Conservation (phyloP, 2,888 invertebrate genomes). For the Phalera bucephala region DNA sequence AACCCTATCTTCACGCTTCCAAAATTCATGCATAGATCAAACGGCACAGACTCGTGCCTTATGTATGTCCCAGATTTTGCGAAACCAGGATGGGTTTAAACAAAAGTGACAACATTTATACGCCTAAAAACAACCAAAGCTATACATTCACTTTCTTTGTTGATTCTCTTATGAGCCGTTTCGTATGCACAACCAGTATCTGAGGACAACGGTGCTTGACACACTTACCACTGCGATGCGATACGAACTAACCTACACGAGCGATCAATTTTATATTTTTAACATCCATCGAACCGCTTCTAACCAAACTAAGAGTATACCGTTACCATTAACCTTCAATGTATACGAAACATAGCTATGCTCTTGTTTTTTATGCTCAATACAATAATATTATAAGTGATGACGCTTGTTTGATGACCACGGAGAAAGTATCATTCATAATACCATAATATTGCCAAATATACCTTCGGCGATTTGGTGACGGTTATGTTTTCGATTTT, state of each 20-base stretch:
- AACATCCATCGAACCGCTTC: constrained; percentile 33
- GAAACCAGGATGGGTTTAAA: constrained; percentile 24
- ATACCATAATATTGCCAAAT: constrained; percentile 35
- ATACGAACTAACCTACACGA: too few species aligned
- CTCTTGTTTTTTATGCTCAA: constrained; percentile 12
- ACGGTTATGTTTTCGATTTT: too few species aligned
- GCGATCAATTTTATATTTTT: constrained; percentile 4
- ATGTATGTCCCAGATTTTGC: constrained; percentile 12
- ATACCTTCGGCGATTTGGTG: too few species aligned
- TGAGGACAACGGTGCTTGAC: constrained; percentile 43
- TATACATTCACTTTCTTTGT: constrained; percentile 60
- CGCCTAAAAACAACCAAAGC: constrained; percentile 35
- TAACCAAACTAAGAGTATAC: constrained; percentile 1
- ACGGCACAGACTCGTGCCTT: constrained; percentile 6
- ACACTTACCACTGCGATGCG: constrained; percentile 32
- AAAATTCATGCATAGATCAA: background rate
- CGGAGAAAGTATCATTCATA: constrained; percentile 50
- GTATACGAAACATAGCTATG: constrained; percentile 11
- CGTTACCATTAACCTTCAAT: constrained; percentile 14
- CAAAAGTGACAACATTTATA: constrained; percentile 26
- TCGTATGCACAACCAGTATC: constrained; percentile 57
- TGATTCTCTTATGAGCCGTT: constrained; percentile 43
- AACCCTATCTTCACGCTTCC: background rate
- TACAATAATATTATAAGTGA: constrained; percentile 23
- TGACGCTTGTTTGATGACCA: constrained; percentile 32